These are phyloP conservation scores for Zygaena filipendulae DNA, from an alignment of 2,888 invertebrate species.

Conservation along the genomic window DNA sequence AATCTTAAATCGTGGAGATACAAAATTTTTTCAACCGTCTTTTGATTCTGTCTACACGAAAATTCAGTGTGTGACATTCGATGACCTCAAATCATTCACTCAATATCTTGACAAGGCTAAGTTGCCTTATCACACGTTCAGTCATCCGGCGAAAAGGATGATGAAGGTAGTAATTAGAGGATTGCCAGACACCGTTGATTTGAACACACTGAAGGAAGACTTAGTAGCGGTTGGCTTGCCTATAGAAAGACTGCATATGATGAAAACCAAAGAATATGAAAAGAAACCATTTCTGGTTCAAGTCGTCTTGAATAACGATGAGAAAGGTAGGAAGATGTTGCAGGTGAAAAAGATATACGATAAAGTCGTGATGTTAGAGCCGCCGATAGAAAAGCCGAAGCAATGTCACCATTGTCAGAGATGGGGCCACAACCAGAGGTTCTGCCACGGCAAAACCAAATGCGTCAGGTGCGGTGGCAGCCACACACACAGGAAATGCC, in stretches of 20 bases:
- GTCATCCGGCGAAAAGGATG: constrained; percentile 31
- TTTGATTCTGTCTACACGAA: no score
- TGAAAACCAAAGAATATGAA: constrained; percentile 25
- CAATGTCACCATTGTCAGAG: constrained; percentile 51
- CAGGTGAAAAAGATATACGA: constrained; percentile 26
- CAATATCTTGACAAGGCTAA: constrained; percentile 31
- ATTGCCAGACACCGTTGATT: constrained; percentile 26
- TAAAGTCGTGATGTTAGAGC: constrained; percentile 31
- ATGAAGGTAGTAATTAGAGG: constrained; percentile 39
- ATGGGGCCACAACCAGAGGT: constrained; percentile 47
- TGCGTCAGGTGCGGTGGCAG: constrained; percentile 49
- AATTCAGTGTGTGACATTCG: constrained; percentile 24
- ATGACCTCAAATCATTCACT: constrained; percentile 28
- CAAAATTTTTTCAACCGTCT: no score
- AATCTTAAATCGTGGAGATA: no score
- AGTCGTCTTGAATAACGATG: constrained; percentile 30
- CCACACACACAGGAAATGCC: constrained; percentile 36
- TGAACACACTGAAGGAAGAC: constrained; percentile 25
- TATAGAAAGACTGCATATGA: constrained; percentile 32
- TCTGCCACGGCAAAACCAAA: constrained; percentile 32
- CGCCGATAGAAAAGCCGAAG: constrained; percentile 25
- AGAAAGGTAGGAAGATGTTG: constrained; percentile 26
- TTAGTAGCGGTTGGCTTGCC: constrained; percentile 31
- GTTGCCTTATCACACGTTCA: constrained; percentile 39
- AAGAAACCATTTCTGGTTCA: constrained; percentile 25